Conservation (phyloP, 2,113 vertebrate genomes). For the Heptranchias perlo region DNA sequence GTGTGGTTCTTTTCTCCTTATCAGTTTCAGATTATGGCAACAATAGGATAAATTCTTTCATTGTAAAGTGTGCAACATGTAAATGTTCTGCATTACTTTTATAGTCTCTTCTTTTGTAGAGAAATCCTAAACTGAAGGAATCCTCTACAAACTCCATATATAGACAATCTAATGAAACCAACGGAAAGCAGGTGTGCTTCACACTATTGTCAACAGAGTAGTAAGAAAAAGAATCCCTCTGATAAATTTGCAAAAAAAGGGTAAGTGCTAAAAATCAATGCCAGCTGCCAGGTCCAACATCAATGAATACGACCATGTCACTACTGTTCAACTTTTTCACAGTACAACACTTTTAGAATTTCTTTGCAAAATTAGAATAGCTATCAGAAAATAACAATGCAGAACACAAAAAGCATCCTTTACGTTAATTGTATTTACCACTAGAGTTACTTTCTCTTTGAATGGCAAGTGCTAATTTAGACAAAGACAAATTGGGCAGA, state of each 20-base stretch:
- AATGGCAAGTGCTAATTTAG: not conserved
- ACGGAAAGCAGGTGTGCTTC: not conserved
- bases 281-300: not conserved
- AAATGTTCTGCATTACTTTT: not conserved
- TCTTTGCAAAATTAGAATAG: not conserved
- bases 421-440: not conserved
- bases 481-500: not conserved
- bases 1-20: not conserved
- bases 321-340: not conserved
- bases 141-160: not conserved
- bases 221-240: not conserved
- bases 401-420: not conserved
- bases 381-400: not conserved
- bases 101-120: not conserved
- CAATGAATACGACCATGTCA: not conserved
- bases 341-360: not conserved
- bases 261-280: not conserved
- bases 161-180: not conserved
- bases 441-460: not conserved
- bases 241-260: not conserved
- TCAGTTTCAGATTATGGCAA: not conserved
- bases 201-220: not conserved
- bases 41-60: not conserved
- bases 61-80: not conserved
- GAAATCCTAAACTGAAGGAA: not conserved